Evolutionary conservation across 2,797 vertebrate species (phyloP), one percentile per base, ranked within the genome.

Genomic region (Pygocentrus nattereri): DNA sequence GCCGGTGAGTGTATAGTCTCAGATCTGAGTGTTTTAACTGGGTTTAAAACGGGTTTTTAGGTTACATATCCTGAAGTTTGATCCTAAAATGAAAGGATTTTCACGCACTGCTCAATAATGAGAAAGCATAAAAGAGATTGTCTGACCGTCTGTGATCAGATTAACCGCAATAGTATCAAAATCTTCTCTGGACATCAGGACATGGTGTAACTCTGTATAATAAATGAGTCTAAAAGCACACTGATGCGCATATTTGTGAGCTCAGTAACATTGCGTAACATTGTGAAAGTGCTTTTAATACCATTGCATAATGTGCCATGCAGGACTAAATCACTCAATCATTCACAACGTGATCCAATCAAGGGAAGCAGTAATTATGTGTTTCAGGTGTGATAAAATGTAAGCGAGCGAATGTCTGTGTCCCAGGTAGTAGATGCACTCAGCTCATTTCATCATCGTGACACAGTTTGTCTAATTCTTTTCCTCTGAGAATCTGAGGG

Each of bases 301-400:
- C 78, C 64, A n/a, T 74, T 85, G 44, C 68, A 64, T 83, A 80
- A 80, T 67, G 23, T 34, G 74, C 74, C 78, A 75, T 25, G 31
- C 38, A 21, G 34, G 70, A 85, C 58, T 59, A 34, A 80, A 34
- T 44, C 49, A 13, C 10, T 77, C 52, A 61, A 84, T 84, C 79
- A n/a, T 54, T 83, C 76, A 81, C 59, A 74, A 7, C 68, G 65
- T 82, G 85, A 92, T 92, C 90, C 85, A 89, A 89, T 91, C 44
- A 70, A 12, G 30, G 23, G 49, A 19, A 21, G 41, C 34, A 64
- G 58, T 61, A 59, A 77, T 44, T 27, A 41, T 25, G 21, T 10
- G 18, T 34, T 34, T 67, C 69, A 67, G 23, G 27, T 67, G 21
- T 31, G 4, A 61, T 25, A 15, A 61, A 4, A 54, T 21, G 56